phyloP scores from a whole-genome alignment of 2,797 vertebrate species.

The Spatula clypeata region DNA sequence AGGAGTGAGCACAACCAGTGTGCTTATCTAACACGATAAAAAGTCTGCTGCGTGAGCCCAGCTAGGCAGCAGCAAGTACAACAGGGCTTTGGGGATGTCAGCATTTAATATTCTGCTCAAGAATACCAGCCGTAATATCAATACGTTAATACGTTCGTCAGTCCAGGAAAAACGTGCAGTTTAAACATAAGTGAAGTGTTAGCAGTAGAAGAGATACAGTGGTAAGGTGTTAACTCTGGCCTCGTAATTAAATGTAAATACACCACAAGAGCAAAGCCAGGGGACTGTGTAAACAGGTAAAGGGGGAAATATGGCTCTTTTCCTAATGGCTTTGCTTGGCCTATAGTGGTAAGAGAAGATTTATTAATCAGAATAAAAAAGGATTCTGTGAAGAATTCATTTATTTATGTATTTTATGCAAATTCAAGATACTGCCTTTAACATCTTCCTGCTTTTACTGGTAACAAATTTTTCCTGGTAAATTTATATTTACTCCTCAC shows the following conservation, averaged over 20 bases:
- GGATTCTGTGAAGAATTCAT: neutral
- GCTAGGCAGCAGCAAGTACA: no score
- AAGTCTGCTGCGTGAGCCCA: neutral
- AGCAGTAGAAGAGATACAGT: neutral
- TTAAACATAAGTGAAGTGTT: neutral
- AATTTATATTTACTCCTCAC: conserved; percentile 12
- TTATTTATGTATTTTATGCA: neutral
- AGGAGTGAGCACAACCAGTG: accelerated
- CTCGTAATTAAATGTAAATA: neutral
- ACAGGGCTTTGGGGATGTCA: neutral
- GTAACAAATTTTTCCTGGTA: neutral
- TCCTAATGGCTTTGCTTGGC: neutral
- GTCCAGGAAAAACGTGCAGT: neutral
- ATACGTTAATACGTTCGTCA: neutral
- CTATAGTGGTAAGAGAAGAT: neutral
- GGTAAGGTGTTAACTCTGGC: neutral
- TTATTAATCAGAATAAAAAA: neutral
- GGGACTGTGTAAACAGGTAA: neutral
- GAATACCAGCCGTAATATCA: neutral
- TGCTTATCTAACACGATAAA: accelerated
- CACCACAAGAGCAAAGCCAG: neutral
- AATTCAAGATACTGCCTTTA: neutral
- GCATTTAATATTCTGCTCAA: neutral
- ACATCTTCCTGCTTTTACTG: conserved; percentile 12
- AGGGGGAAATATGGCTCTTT: neutral